Conservation (phyloP, 1,140 invertebrate species). For the Bombus ignitus region DNA sequence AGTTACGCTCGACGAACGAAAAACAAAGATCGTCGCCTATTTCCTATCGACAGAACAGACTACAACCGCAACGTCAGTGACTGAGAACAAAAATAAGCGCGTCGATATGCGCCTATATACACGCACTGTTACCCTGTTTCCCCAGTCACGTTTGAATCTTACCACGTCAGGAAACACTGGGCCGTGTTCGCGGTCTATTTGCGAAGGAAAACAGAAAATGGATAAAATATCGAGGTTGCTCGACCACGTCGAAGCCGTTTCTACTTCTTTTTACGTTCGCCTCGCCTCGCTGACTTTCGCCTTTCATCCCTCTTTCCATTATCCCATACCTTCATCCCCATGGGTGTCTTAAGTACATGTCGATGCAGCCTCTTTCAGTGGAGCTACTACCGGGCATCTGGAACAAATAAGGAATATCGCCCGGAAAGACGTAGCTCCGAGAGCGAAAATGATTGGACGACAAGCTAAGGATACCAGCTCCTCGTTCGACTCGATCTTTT, state of each 20-base stretch:
- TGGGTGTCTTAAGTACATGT: constrained; percentile 47
- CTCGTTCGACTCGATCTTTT: constrained; percentile 22
- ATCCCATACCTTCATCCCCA: constrained; percentile 19
- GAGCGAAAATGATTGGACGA: constrained; percentile 11
- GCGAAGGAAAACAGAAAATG: constrained; percentile 25
- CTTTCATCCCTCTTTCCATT: constrained; percentile 12
- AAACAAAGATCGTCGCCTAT: too few species aligned
- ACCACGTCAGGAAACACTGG: not conserved
- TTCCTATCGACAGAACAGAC: too few species aligned
- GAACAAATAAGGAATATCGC: constrained; percentile 66
- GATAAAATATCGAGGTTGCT: constrained; percentile 26
- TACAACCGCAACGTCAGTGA: too few species aligned
- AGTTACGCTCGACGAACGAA: too few species aligned
- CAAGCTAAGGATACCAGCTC: too few species aligned
- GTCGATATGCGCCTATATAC: not conserved
- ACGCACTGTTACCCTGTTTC: not conserved
- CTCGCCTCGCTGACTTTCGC: not conserved
- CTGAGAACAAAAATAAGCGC: not conserved
- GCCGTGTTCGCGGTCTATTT: constrained; percentile 30
- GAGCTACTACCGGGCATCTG: constrained; percentile 41
- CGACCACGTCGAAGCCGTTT: not conserved
- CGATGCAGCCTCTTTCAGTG: constrained; percentile 1
- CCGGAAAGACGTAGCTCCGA: constrained; percentile 33
- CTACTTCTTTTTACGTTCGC: not conserved
- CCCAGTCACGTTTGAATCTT: constrained; percentile 17